phyloP scores from a whole-genome alignment of 2,797 vertebrate genomes.

The Gymnodraco acuticeps region DNA sequence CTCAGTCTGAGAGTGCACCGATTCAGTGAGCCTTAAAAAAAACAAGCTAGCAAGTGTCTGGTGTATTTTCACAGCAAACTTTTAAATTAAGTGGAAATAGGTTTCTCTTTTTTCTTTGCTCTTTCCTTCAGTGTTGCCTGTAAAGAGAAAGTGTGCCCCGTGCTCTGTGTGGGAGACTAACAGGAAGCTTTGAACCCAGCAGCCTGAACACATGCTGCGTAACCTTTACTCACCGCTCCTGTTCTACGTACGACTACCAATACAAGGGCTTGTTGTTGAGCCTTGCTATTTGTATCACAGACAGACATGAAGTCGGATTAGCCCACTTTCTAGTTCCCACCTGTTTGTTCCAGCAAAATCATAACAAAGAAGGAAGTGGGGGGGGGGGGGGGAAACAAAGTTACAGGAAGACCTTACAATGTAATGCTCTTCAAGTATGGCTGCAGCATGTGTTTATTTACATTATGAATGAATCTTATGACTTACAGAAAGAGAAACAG shows the following conservation, averaged over 20 bases:
- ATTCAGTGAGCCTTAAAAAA: neutral
- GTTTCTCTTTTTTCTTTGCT: neutral
- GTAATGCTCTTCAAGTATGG: neutral
- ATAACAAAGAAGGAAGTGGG: neutral
- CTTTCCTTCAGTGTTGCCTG: neutral
- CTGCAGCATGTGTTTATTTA: neutral
- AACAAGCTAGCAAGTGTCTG: neutral
- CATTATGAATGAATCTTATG: neutral
- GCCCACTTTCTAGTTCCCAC: neutral
- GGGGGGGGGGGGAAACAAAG: neutral
- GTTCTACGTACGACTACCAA: conserved; percentile 10
- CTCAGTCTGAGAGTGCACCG: neutral
- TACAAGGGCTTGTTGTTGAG: conserved; percentile 14
- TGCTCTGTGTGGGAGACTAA: conserved; percentile 29
- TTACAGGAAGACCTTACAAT: neutral
- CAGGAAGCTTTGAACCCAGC: conserved; percentile 49
- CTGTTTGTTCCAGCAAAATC: neutral
- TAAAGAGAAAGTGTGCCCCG: conserved; percentile 20
- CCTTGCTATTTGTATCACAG: neutral
- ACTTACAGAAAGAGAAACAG: neutral
- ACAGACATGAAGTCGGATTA: conserved; percentile 5
- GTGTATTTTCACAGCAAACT: neutral
- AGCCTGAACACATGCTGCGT: conserved; percentile 47
- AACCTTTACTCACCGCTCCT: conserved; percentile 38
- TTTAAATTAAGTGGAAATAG: neutral